A percentile compares a stretch with the other conserved stretches of the same genome.
Conservation (phyloP, 2,113 vertebrate genomes). For the Microtus pennsylvanicus region DNA sequence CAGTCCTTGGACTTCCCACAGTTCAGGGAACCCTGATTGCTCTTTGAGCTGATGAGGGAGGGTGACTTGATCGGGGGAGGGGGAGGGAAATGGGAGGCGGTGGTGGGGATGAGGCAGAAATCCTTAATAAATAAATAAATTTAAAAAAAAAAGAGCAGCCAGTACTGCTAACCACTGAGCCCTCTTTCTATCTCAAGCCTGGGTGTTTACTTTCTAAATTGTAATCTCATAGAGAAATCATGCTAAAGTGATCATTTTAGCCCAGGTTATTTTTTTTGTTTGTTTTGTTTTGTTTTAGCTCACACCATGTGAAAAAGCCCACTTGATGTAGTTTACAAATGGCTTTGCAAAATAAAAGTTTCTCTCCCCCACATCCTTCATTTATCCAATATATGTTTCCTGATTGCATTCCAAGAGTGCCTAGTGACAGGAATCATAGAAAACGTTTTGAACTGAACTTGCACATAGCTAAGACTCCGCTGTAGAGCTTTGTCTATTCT, state of each 20-base stretch:
- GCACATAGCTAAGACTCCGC: neutral
- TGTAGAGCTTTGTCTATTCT: neutral
- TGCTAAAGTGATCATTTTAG: neutral
- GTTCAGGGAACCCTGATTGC: no score
- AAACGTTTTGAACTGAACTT: neutral
- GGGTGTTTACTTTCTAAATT: neutral
- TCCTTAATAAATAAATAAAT: no score
- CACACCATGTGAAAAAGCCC: neutral
- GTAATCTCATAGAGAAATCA: conserved; percentile 20
- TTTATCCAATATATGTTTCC: neutral
- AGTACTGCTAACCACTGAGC: neutral
- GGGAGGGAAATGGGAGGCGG: no score
- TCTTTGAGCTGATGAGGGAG: no score
- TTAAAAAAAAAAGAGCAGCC: neutral
- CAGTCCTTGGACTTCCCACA: no score
- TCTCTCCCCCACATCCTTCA: neutral
- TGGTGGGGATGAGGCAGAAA: no score
- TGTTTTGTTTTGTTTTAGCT: neutral
- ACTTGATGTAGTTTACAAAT: neutral
- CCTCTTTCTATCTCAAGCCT: neutral
- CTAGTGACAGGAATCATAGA: neutral
- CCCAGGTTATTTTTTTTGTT: neutral
- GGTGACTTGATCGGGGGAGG: no score
- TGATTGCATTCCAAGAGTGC: neutral
- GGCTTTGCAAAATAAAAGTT: neutral